These are phyloP conservation scores for Ditylenchus dipsaci DNA, from an alignment of 1,140 invertebrate species.

Conservation along the genomic window DNA sequence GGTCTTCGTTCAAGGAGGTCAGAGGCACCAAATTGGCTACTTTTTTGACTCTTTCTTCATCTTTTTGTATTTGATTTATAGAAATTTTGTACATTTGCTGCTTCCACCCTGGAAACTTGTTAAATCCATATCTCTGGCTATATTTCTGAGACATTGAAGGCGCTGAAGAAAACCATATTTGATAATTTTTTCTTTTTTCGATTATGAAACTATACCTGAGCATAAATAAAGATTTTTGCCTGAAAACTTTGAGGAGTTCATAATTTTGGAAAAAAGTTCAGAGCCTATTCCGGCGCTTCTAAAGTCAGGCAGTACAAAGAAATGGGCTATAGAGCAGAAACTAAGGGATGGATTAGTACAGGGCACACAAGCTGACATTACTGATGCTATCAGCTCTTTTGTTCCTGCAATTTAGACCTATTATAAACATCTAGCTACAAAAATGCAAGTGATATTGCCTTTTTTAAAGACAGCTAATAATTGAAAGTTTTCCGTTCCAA, in stretches of 20 bases:
- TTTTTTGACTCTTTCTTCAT: too few species aligned
- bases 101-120: neutral
- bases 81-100: neutral
- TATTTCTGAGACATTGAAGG: neutral
- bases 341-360: neutral
- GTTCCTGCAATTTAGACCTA: too few species aligned
- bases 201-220: too few species aligned
- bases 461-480: neutral
- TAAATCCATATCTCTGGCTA: neutral
- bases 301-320: neutral
- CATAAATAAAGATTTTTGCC: too few species aligned
- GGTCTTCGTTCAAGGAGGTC: neutral
- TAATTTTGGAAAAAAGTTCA: neutral
- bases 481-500: neutral
- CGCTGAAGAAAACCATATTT: too few species aligned
- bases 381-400: neutral
- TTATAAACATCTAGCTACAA: neutral
- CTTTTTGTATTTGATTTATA: neutral
- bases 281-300: neutral
- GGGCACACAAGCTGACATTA: neutral
- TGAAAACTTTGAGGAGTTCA: too few species aligned
- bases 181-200: too few species aligned
- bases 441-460: neutral
- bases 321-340: neutral
- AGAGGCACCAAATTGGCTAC: neutral